Evolutionary conservation across 2,113 vertebrate genomes (phyloP), one percentile per base, ranked within the genome.

Genomic region (Microcebus lehilahytsara): DNA sequence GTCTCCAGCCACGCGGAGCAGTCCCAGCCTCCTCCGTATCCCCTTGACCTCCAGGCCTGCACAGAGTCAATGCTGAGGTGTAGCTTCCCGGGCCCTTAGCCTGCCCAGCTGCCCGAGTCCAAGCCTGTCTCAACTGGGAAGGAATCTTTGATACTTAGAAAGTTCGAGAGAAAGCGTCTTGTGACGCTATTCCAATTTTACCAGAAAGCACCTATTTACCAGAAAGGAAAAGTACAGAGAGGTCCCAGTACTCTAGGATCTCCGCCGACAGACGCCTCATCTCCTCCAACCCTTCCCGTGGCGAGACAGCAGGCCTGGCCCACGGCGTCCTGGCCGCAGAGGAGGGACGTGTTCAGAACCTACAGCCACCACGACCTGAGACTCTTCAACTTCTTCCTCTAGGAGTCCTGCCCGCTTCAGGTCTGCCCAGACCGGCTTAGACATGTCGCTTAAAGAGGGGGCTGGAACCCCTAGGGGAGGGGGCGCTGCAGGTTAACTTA

Each of bases 121-220:
- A 13, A 22, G 3, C 2, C 5, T 10, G 12, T 87, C 46, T 94
- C 12, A 0, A 49, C 51, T 5, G 25, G 11, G 23, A 91, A 85
- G 19, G 79, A 93, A 86, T 89, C 51, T 42, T 37, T 60, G 16
- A 23, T 46, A 46, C 40, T 92, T 53, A 83, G 74, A 85, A 97
- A 75, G 34, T 75, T 10, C 0, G 1, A 3, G 1, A 7, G 3
- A 37, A 96, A 81, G 34, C 9, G 10, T 84, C 22, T 81, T 81
- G 2, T 89, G 71, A 77, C n/a, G 42, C 93, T 71, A 51, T 12
- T 34, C 40, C 10, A 13, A 20, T 74, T 40, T 51, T 64, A 79
- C 49, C 22, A 2, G 34, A 14, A 80, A 93, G n/a, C 1, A 0
- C 72, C n/a, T 53, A 77, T 64, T 96, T 67, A 60, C 56, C 71